Percentiles rank a stretch among this genome's conserved stretches.
Conservation (phyloP, 2,113 vertebrate genomes). For the Hippocampus barbouri region DNA sequence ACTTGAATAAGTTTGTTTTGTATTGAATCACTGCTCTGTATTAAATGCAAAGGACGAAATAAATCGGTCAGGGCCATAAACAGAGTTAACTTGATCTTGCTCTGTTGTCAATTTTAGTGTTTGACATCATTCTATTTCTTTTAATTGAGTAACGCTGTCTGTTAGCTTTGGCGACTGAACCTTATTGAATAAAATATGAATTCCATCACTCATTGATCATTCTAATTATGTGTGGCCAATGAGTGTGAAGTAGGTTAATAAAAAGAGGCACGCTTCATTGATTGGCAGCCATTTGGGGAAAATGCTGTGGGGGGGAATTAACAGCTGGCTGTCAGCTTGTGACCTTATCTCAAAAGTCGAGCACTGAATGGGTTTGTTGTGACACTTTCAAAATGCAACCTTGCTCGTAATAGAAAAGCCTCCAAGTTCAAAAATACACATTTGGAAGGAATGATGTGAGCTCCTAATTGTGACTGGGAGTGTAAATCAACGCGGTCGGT, state of each 20-base stretch:
- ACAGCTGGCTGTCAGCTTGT: neutral
- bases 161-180: no score
- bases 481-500: neutral
- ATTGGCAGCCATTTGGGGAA: neutral
- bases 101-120: no score
- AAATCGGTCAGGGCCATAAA: no score
- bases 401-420: no score
- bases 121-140: neutral
- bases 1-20: neutral
- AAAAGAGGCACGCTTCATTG: conserved; percentile 5
- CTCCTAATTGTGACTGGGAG: neutral
- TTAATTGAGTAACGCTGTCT: neutral
- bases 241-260: conserved; percentile 10
- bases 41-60: neutral
- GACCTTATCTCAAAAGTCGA: neutral
- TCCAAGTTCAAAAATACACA: neutral
- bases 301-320: neutral
- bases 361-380: neutral
- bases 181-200: neutral
- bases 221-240: neutral
- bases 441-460: neutral
- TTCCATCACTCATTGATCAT: conserved; percentile 1
- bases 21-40: neutral
- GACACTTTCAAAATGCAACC: no score
- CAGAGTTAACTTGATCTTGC: neutral